Evolutionary conservation across 2,797 vertebrate species (phyloP).

Genomic region (Hoplostethus atlanticus): DNA sequence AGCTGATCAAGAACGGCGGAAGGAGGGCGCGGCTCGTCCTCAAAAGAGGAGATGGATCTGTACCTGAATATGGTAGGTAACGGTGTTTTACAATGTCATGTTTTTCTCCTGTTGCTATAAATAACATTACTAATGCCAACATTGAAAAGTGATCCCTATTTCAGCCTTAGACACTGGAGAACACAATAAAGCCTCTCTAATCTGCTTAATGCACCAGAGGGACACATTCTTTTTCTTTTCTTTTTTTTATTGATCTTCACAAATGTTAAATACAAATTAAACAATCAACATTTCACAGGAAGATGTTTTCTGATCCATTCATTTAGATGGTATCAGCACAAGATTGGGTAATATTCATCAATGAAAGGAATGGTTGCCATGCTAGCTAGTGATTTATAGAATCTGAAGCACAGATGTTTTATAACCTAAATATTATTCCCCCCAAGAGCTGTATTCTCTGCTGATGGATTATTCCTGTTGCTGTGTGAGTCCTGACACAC

Average conservation of each 20-base stretch:
- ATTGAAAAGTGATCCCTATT: conserved; percentile 2
- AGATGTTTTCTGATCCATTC: conserved; percentile 9
- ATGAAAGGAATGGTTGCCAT: conserved; percentile 12
- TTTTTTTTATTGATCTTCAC: background rate
- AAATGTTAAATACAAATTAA: background rate
- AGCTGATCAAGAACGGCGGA: conserved; percentile 99
- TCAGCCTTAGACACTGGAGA: background rate
- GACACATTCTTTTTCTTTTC: background rate
- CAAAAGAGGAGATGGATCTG: conserved; percentile 97
- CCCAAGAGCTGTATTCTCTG: conserved; percentile 15
- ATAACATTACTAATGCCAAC: conserved; percentile 19
- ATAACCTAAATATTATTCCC: conserved; percentile 26
- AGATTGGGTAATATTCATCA: conserved; percentile 30
- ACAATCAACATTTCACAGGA: conserved; percentile 23
- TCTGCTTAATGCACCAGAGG: conserved; percentile 14
- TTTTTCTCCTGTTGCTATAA: conserved; percentile 2
- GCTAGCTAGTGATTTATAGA: conserved; percentile 21
- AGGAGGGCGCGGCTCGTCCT: conserved; percentile 95
- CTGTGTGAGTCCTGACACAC: conserved; percentile 6
- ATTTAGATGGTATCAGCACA: conserved; percentile 17
- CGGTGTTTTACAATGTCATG: conserved; percentile 58
- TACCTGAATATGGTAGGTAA: conserved; percentile 99
- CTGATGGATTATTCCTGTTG: conserved; percentile 42
- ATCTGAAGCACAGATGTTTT: conserved; percentile 30
- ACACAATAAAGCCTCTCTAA: conserved; percentile 19